Evolutionary conservation across 2,888 invertebrate species (phyloP).

Genomic region (Melitaea athalia): DNA sequence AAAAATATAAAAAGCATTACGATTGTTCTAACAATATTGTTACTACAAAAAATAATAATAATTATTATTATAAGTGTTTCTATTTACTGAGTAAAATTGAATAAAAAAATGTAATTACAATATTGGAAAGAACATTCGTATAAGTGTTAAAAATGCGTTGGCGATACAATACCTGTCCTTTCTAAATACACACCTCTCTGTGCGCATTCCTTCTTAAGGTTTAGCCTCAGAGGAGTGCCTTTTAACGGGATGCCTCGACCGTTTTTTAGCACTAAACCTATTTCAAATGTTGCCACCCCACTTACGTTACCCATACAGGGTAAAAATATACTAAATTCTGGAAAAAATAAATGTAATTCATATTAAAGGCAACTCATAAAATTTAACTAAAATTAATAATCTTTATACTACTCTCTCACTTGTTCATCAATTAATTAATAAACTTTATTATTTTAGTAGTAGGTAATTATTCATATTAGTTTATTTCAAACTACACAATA

Average conservation of each 20-base stretch:
- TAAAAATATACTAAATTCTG: constrained; percentile 93
- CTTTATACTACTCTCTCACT: too few species aligned
- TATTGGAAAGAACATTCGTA: constrained; percentile 60
- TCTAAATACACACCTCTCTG: constrained; percentile 92
- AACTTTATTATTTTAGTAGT: too few species aligned
- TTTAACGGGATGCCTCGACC: constrained; percentile 90
- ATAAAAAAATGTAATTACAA: constrained; percentile 40
- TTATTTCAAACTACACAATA: too few species aligned
- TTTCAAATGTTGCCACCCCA: constrained; percentile 93
- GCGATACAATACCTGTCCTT: constrained; percentile 84
- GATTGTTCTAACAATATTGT: constrained; percentile 58
- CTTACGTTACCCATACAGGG: constrained; percentile 94
- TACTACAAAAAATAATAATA: constrained; percentile 12
- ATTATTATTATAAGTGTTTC: not conserved
- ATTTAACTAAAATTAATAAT: too few species aligned
- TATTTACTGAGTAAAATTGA: not conserved
- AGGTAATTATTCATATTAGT: too few species aligned
- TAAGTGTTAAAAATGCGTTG: constrained; percentile 83
- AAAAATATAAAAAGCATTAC: constrained; percentile 59
- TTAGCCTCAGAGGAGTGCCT: constrained; percentile 93
- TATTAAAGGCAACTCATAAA: too few species aligned
- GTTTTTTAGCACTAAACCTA: constrained; percentile 92
- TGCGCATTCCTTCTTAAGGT: constrained; percentile 95
- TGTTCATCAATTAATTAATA: too few species aligned
- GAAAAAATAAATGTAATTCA: constrained; percentile 41